Percentiles rank a stretch among this genome's conserved stretches.
Conservation (phyloP, 2,888 invertebrate species). For the Drosophila anomalata region DNA sequence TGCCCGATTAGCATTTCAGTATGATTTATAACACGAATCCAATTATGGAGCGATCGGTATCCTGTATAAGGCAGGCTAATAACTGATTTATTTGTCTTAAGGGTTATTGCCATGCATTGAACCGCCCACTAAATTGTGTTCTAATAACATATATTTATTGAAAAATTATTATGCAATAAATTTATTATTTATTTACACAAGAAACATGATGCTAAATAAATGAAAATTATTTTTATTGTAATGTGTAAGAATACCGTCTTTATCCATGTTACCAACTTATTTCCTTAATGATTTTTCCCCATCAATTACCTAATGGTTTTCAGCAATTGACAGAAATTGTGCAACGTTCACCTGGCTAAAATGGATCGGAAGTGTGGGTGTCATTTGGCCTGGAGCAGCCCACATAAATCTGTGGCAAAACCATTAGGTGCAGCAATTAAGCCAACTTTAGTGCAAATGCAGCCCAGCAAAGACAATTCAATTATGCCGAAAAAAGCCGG, state of each 20-base stretch:
- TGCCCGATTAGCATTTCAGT: conserved; percentile 61
- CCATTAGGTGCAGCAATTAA: conserved; percentile 43
- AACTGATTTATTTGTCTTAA: conserved; percentile 47
- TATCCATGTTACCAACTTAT: not conserved
- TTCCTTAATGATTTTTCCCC: conserved; percentile 31
- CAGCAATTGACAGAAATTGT: conserved; percentile 23
- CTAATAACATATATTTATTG: conserved; percentile 6
- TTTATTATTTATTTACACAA: not conserved
- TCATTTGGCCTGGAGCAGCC: conserved; percentile 8
- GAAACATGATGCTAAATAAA: too few species aligned
- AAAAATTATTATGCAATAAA: not conserved
- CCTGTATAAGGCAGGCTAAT: conserved; percentile 50
- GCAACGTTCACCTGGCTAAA: conserved; percentile 36
- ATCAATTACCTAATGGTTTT: conserved; percentile 35
- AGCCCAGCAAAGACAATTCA: conserved; percentile 55
- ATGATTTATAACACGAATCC: conserved; percentile 41
- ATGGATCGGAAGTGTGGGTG: conserved; percentile 30
- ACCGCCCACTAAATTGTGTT: conserved; percentile 14
- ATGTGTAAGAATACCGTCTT: not conserved
- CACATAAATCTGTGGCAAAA: conserved; percentile 24
- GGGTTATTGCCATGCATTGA: conserved; percentile 15
- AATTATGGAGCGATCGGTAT: conserved; percentile 58
- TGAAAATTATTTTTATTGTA: too few species aligned
- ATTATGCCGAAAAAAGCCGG: conserved; percentile 48
- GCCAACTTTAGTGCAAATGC: conserved; percentile 13